A percentile compares a stretch with the other conserved stretches of the same genome.
phyloP scores from a whole-genome alignment of 64 coral and sea anemone genomes.

The Actinia tenebrosa region DNA sequence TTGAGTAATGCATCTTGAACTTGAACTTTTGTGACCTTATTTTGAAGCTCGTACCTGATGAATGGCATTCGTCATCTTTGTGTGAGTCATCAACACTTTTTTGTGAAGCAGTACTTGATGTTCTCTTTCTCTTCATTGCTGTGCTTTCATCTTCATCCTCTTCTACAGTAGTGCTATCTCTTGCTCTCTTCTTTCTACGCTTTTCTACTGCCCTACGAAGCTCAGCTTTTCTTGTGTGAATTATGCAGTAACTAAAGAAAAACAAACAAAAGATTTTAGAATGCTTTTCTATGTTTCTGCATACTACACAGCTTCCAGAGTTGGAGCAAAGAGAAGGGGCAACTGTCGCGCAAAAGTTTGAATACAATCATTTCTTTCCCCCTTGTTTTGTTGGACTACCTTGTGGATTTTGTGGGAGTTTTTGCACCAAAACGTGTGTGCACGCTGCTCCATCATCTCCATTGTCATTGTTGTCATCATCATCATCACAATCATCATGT shows the following conservation, averaged over 20 bases:
- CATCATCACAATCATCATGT: neutral
- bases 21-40: neutral
- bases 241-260: slow-evolving; percentile 87
- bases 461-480: too few species aligned
- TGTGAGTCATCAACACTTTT: slow-evolving; percentile 60
- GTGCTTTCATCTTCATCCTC: slow-evolving; percentile 60
- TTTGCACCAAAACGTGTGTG: too few species aligned
- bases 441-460: too few species aligned
- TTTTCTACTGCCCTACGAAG: slow-evolving; percentile 88
- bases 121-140: slow-evolving; percentile 62
- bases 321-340: too few species aligned
- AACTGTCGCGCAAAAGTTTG: too few species aligned
- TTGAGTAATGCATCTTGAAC: too few species aligned
- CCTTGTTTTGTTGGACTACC: too few species aligned
- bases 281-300: neutral
- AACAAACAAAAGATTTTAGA: neutral
- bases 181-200: slow-evolving; percentile 54
- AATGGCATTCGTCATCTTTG: slow-evolving; percentile 50
- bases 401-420: too few species aligned
- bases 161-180: slow-evolving; percentile 51
- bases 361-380: too few species aligned
- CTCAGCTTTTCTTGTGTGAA: slow-evolving; percentile 92
- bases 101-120: slow-evolving; percentile 69
- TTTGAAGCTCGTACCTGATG: slow-evolving; percentile 48
- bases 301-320: neutral